Percentiles rank a stretch among this genome's conserved stretches.
phyloP scores from a whole-genome alignment of 2,797 vertebrate species.

The Macrochelys suwanniensis region DNA sequence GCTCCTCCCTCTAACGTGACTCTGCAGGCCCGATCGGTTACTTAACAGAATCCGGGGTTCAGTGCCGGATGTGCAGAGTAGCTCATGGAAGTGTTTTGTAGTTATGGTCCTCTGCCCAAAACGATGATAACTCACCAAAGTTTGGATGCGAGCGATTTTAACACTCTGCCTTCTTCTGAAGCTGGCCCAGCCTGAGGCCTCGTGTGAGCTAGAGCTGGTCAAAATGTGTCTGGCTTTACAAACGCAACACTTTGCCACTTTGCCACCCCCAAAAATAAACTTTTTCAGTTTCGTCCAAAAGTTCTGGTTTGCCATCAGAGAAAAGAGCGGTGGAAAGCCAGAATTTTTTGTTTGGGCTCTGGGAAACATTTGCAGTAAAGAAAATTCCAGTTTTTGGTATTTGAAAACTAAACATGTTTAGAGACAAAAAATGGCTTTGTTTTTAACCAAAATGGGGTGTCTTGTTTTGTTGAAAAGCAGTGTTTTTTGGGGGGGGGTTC shows the following conservation, averaged over 20 bases:
- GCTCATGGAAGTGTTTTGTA: neutral
- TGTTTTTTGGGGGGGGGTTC: neutral
- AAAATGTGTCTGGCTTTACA: neutral
- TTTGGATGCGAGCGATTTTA: neutral
- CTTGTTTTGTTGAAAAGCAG: neutral
- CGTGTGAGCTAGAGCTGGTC: neutral
- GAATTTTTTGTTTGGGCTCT: neutral
- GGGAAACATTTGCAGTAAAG: constrained; percentile 22
- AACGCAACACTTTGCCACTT: too few relatives aligned
- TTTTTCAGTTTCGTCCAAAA: constrained; percentile 7
- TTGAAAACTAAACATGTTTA: constrained; percentile 38
- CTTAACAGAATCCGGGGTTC: constrained; percentile 49
- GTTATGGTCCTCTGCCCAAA: neutral
- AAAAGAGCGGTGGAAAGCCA: neutral
- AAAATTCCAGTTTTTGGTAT: constrained; percentile 24
- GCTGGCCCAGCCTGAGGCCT: neutral
- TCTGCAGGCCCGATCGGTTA: constrained; percentile 15
- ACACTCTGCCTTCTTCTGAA: neutral
- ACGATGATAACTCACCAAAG: neutral
- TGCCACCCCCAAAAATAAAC: too few relatives aligned
- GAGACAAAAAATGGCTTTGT: neutral
- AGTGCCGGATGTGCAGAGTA: neutral
- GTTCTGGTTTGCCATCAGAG: neutral
- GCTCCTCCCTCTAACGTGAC: neutral
- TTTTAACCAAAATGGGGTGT: constrained; percentile 43